A percentile compares a stretch with the other conserved stretches of the same genome.
Conservation (phyloP, 2,888 invertebrate species). For the Drosophila percnosoma region DNA sequence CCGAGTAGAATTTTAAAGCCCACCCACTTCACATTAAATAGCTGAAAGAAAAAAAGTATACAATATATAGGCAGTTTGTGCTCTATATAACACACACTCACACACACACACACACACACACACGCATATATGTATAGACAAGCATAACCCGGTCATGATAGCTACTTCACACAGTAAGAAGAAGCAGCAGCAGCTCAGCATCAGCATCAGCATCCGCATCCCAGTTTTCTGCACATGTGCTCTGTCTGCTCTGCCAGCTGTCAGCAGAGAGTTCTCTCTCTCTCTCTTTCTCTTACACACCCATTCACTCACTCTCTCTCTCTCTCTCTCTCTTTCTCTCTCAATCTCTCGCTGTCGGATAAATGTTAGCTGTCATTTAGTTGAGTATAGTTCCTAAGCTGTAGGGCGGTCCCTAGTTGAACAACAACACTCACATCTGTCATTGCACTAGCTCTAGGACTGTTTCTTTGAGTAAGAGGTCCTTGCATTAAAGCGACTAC, state of each 20-base stretch:
- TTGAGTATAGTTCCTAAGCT: slow-evolving; percentile 11
- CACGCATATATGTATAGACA: slow-evolving; percentile 39
- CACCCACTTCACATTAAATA: slow-evolving; percentile 30
- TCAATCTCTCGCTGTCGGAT: slow-evolving; percentile 53
- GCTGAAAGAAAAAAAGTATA: slow-evolving; percentile 18
- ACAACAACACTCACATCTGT: not conserved
- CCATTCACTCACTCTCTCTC: not conserved
- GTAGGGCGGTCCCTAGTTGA: slow-evolving; percentile 21
- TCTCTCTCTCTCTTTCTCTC: slow-evolving; percentile 4
- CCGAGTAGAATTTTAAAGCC: slow-evolving; percentile 3
- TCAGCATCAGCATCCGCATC: slow-evolving; percentile 45
- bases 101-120: slow-evolving; percentile 16
- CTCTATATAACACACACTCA: slow-evolving; percentile 59
- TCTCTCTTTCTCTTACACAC: slow-evolving; percentile 9
- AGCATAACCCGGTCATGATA: slow-evolving; percentile 71
- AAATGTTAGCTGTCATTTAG: slow-evolving; percentile 50
- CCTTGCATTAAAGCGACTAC: slow-evolving; percentile 59
- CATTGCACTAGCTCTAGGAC: slow-evolving; percentile 65
- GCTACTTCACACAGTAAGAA: slow-evolving; percentile 33
- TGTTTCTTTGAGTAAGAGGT: slow-evolving; percentile 43
- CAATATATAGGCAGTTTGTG: slow-evolving; percentile 37
- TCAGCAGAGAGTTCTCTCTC: slow-evolving; percentile 18
- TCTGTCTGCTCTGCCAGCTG: slow-evolving; percentile 20
- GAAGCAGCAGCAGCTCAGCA: slow-evolving; percentile 13
- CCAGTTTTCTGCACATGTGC: slow-evolving; percentile 54